Conservation (phyloP, 2,113 vertebrate species). For the zebrafish (Danio rerio) region GRCz12tu NC_133185.1:1773501-1774000, state of each 20-base stretch:
- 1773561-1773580: too few relatives aligned
- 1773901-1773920: slow-evolving; percentile 49
- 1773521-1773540: too few relatives aligned
- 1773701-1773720: slow-evolving; percentile 37
- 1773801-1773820: not conserved
- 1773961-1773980: not conserved
- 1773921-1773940: slow-evolving; percentile 12
- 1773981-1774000: not conserved
- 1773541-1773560: too few relatives aligned
- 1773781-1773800: slow-evolving; percentile 43
- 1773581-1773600: too few relatives aligned
- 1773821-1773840: not conserved
- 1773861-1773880: slow-evolving; percentile 53
- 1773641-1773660: slow-evolving; percentile 50
- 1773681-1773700: slow-evolving; percentile 44
- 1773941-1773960: slow-evolving; percentile 4
- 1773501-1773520: too few relatives aligned
- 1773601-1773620: not conserved
- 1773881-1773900: slow-evolving; percentile 53
- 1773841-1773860: slow-evolving; percentile 46
- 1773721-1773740: slow-evolving; percentile 28
- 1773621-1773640: slow-evolving; percentile 18
- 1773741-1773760: slow-evolving; percentile 34
- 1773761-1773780: slow-evolving; percentile 11
- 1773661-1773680: slow-evolving; percentile 70